A percentile compares a stretch with the other conserved stretches of the same genome.
These are phyloP conservation scores for Litoditis marina DNA, from an alignment of 2,888 invertebrate genomes.

Conservation along the genomic window DNA sequence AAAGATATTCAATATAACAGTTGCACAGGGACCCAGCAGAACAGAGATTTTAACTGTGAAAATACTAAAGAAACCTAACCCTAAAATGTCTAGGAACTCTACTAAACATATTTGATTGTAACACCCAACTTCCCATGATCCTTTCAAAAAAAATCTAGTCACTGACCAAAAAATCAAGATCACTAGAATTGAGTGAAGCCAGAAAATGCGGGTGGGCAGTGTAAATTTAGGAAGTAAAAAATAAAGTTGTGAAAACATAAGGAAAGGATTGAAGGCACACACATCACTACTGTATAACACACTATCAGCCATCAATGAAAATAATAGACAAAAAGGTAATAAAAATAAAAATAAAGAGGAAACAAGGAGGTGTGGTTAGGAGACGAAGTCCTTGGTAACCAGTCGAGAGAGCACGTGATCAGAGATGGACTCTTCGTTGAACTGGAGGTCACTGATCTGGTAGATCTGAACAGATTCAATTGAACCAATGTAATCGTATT, in stretches of 20 bases:
- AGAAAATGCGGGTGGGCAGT: no score
- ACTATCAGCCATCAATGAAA: no score
- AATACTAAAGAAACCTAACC: no score
- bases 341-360: no score
- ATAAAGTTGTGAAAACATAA: no score
- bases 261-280: no score
- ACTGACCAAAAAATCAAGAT: no score
- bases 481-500: no score
- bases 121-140: neutral
- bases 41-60: neutral
- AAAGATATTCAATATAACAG: neutral
- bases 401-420: slow-evolving; percentile 56
- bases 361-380: slow-evolving; percentile 24
- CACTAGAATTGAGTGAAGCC: no score
- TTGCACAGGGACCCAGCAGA: neutral
- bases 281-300: no score
- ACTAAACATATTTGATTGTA: neutral
- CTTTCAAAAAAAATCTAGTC: neutral
- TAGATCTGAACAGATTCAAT: slow-evolving; percentile 36
- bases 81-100: neutral
- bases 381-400: slow-evolving; percentile 53
- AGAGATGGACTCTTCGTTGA: slow-evolving; percentile 44
- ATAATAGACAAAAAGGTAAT: no score
- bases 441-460: slow-evolving; percentile 48
- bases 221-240: no score